Conservation (phyloP, 2,888 invertebrate genomes). For the Eurytoma californica region DNA sequence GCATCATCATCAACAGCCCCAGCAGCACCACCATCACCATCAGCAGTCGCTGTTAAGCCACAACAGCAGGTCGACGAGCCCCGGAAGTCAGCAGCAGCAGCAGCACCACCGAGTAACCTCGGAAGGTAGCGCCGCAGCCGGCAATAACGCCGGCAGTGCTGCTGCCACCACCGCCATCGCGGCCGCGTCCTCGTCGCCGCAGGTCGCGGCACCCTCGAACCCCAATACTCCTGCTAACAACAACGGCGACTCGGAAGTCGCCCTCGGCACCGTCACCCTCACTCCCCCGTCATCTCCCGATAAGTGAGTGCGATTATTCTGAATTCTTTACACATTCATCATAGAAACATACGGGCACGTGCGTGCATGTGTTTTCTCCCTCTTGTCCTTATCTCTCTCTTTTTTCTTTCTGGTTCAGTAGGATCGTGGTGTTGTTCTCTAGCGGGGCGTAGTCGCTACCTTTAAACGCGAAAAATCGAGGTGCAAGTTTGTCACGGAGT, state of each 20-base stretch:
- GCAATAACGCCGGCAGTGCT: neutral
- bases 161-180: slow-evolving; percentile 50
- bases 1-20: slow-evolving; percentile 34
- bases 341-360: slow-evolving; percentile 51
- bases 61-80: slow-evolving; percentile 55
- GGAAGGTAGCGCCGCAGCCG: slow-evolving; percentile 63
- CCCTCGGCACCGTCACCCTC: slow-evolving; percentile 75
- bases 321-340: slow-evolving; percentile 53
- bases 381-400: slow-evolving; percentile 8
- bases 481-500: slow-evolving; percentile 1
- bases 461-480: slow-evolving; percentile 39
- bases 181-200: slow-evolving; percentile 53
- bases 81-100: slow-evolving; percentile 55
- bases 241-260: slow-evolving; percentile 71
- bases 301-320: slow-evolving; percentile 76
- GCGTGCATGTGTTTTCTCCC: slow-evolving; percentile 52
- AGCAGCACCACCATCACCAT: slow-evolving; percentile 37
- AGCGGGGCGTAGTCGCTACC: slow-evolving; percentile 22
- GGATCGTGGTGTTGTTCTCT: slow-evolving; percentile 17
- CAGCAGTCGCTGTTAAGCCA: slow-evolving; percentile 47
- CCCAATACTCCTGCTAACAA: slow-evolving; percentile 56
- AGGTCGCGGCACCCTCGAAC: slow-evolving; percentile 55
- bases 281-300: slow-evolving; percentile 81
- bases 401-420: slow-evolving; percentile 38
- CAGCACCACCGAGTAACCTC: slow-evolving; percentile 63